A percentile compares a stretch with the other conserved stretches of the same genome.
Evolutionary conservation across 1,140 invertebrate species (phyloP).

Genomic region (Lepidotrigona ventralis): DNA sequence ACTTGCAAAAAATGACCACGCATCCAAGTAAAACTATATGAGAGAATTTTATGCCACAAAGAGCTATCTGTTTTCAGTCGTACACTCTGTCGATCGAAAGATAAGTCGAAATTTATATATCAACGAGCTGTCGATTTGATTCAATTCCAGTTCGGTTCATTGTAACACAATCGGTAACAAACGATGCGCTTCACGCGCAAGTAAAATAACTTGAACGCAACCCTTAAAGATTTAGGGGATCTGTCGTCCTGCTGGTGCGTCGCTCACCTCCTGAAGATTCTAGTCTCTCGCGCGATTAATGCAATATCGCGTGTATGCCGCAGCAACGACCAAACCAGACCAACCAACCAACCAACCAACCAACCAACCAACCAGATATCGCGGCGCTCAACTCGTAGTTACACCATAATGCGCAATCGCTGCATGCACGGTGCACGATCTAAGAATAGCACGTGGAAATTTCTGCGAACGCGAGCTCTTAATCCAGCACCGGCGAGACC

Average conservation of each 20-base stretch:
- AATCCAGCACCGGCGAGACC: not conserved
- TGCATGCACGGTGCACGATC: constrained; percentile 11
- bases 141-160: too few relatives aligned
- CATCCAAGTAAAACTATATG: too few relatives aligned
- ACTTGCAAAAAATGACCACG: too few relatives aligned
- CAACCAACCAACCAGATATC: not conserved
- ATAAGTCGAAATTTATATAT: too few relatives aligned
- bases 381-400: constrained; percentile 33
- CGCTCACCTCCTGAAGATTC: not conserved
- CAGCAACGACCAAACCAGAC: not conserved
- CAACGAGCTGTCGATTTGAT: too few relatives aligned
- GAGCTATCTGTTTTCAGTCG: too few relatives aligned
- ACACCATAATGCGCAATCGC: constrained; percentile 34
- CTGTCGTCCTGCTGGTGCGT: constrained; percentile 7
- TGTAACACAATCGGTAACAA: not conserved
- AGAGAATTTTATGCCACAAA: too few relatives aligned
- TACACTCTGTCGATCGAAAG: too few relatives aligned
- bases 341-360: not conserved
- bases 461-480: constrained; percentile 21
- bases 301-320: constrained; percentile 22
- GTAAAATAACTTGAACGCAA: constrained; percentile 19
- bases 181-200: not conserved
- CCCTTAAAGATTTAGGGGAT: not conserved
- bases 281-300: constrained; percentile 16
- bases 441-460: constrained; percentile 29